Evolutionary conservation across 2,113 vertebrate genomes (phyloP).

Genomic region (Labeo rohita): DNA sequence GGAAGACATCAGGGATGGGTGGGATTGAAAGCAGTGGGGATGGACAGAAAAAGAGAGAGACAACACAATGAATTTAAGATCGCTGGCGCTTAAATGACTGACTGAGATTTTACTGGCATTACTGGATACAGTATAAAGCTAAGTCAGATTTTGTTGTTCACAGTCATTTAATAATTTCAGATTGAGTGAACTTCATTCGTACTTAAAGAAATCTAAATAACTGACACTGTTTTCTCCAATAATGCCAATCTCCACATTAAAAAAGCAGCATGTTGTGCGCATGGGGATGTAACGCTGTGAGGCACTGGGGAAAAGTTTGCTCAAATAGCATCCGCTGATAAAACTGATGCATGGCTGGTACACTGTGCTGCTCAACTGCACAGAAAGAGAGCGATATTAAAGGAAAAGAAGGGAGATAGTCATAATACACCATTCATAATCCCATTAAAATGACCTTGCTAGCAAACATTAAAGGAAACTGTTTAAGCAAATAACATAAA

Average conservation of each 20-base stretch:
- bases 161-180: background rate
- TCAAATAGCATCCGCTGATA: slow-evolving; percentile 60
- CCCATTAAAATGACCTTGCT: background rate
- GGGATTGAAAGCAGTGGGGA: slow-evolving; percentile 74
- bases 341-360: slow-evolving; percentile 46
- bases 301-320: slow-evolving; percentile 68
- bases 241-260: slow-evolving; percentile 79
- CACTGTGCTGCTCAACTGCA: slow-evolving; percentile 50
- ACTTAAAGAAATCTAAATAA: slow-evolving; percentile 2
- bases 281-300: slow-evolving; percentile 65
- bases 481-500: background rate
- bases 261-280: slow-evolving; percentile 74
- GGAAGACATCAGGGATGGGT: slow-evolving; percentile 63
- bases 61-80: slow-evolving; percentile 79
- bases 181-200: background rate
- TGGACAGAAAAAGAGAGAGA: slow-evolving; percentile 76
- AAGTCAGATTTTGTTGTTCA: background rate
- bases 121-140: slow-evolving; percentile 75
- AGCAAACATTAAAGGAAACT: background rate
- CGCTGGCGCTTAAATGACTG: slow-evolving; percentile 72
- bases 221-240: slow-evolving; percentile 72
- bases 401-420: background rate
- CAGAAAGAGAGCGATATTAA: slow-evolving; percentile 34
- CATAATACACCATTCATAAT: slow-evolving; percentile 6
- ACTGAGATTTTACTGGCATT: slow-evolving; percentile 78